Conservation (phyloP, 2,888 invertebrate genomes). For the Synanthedon andrenaeformis region DNA sequence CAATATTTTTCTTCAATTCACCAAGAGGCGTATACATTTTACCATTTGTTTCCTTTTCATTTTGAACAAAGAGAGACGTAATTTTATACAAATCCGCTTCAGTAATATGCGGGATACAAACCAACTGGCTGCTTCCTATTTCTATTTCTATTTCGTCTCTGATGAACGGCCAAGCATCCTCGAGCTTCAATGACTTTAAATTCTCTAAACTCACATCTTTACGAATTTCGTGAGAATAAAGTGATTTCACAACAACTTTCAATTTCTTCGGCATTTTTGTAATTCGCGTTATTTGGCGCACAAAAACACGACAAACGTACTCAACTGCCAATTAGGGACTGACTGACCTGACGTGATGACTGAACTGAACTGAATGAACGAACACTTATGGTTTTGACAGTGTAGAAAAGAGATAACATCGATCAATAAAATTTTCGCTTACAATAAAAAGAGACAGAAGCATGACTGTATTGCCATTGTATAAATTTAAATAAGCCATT, state of each 20-base stretch:
- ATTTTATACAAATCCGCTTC: slow-evolving; percentile 61
- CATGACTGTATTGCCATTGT: no score
- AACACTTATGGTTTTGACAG: no score
- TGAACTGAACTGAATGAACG: neutral
- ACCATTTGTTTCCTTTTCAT: slow-evolving; percentile 56
- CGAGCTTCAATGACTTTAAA: slow-evolving; percentile 57
- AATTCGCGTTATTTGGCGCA: neutral
- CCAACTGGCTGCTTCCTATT: slow-evolving; percentile 60
- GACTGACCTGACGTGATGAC: slow-evolving; percentile 7
- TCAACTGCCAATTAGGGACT: slow-evolving; percentile 27
- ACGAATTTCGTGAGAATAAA: slow-evolving; percentile 63
- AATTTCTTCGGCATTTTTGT: slow-evolving; percentile 61
- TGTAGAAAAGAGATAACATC: neutral
- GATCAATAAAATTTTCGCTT: no score
- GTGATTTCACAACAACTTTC: slow-evolving; percentile 60
- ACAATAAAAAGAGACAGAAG: no score
- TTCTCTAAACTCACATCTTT: slow-evolving; percentile 61
- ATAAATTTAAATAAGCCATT: no score
- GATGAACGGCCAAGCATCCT: slow-evolving; percentile 67
- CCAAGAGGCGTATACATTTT: slow-evolving; percentile 63
- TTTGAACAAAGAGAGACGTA: slow-evolving; percentile 60
- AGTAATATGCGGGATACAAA: slow-evolving; percentile 65
- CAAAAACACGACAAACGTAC: slow-evolving; percentile 10
- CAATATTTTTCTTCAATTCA: slow-evolving; percentile 47
- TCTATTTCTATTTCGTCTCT: slow-evolving; percentile 65